Evolutionary conservation across 2,797 vertebrate species (phyloP).

Genomic region (Amphiprion clarkii): DNA sequence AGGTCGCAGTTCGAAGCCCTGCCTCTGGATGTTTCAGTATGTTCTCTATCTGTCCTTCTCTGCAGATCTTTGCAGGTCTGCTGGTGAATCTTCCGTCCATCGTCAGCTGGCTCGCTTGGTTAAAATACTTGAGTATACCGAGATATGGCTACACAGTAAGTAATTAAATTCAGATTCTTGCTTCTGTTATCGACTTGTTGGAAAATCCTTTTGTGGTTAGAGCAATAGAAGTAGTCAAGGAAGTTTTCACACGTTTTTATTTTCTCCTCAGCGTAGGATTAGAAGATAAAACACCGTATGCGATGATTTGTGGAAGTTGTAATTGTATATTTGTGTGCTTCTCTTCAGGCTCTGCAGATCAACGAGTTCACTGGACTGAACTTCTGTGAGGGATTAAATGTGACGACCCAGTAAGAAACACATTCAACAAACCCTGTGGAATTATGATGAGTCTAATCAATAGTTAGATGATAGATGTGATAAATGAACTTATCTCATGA

Average conservation of each 20-base stretch:
- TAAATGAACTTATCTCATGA: no score
- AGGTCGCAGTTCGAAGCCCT: no score
- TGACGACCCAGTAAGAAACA: background rate
- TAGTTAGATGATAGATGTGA: no score
- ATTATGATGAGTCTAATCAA: no score
- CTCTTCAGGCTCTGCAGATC: constrained; percentile 87
- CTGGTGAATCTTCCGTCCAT: constrained; percentile 89
- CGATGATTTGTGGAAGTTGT: no score
- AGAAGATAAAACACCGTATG: background rate
- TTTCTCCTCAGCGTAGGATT: no score
- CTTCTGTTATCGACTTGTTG: no score
- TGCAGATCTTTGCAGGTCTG: constrained; percentile 90
- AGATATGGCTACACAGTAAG: constrained; percentile 74
- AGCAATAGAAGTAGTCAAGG: background rate
- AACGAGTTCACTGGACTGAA: constrained; percentile 86
- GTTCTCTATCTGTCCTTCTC: background rate
- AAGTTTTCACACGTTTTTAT: no score
- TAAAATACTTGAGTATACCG: constrained; percentile 85
- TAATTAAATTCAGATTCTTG: background rate
- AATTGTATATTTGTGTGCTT: background rate
- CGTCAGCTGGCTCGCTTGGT: constrained; percentile 87
- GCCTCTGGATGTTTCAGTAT: no score
- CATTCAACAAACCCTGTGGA: background rate
- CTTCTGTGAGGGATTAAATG: constrained; percentile 57
- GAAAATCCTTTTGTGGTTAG: no score